Evolutionary conservation across 1,140 invertebrate species (phyloP), one percentile per base, ranked within the genome.

Genomic region (Brachionus angularis): DNA sequence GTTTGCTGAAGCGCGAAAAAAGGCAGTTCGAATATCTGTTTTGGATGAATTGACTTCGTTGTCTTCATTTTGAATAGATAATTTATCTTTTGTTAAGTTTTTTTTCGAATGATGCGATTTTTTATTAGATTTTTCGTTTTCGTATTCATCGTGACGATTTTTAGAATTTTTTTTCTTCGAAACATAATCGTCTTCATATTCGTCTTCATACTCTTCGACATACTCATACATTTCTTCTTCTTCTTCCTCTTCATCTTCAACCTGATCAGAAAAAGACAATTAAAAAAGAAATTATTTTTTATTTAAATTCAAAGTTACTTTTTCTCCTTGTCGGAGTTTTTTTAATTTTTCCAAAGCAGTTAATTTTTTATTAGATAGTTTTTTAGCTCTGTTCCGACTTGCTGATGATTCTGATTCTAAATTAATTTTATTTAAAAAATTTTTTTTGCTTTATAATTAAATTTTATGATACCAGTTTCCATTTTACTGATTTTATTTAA

Each of bases 261-360:
- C 18, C 27, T 46, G 3, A n/a, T n/a, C n/a, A n/a, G n/a, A n/a
- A n/a, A n/a, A 29, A 46, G 2, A 31, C 10, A 18, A 16, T 8
- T 7, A 33, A 10, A 27, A 39, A n/a, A 0, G 21, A 46, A 39
- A 16, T 21, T 12, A 31, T 33, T 31, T n/a, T 2, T 7, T 18
- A 16, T n/a, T 1, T 16, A 4, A n/a, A 2, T 4, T 18, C 12
- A n/a, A 31, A 14, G 27, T 42, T 47, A 31, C 58, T 44, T 70
- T 50, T 29, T 50, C 67, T 10, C 67, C 67, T 70, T 70, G 67
- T 36, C 67, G 29, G 1, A 36, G 34, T 50, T 46, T 42, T 52
- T 53, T 70, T 18, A 70, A 14, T 70, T 44, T 42, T 53, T 70
- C 67, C 29, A 70, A 70, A n/a, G 67, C 67, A 44, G 5, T 52